These are phyloP conservation scores for Hassar affinis DNA, from an alignment of 2,113 vertebrate genomes.

Conservation along the genomic window DNA sequence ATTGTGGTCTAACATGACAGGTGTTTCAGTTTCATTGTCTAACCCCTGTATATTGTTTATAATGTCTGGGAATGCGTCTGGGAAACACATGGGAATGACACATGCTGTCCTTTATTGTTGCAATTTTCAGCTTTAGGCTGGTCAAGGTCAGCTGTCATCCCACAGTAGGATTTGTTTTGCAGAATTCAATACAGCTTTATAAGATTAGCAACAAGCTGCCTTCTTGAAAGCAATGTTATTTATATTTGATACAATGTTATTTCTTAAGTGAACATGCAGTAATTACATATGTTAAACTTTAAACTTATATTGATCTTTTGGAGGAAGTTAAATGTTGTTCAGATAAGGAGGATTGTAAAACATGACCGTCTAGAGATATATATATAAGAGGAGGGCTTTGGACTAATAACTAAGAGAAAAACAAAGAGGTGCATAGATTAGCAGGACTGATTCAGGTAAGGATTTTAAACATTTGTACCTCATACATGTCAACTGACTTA, in stretches of 20 bases:
- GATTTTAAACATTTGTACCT: neutral
- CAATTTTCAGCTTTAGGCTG: neutral
- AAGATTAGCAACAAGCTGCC: neutral
- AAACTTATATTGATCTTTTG: neutral
- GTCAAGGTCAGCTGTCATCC: neutral
- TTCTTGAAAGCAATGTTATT: neutral
- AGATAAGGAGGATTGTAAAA: conserved; percentile 8
- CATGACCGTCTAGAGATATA: neutral
- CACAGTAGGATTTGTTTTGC: neutral
- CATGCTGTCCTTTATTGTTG: neutral
- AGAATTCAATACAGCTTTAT: neutral
- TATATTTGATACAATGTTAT: neutral
- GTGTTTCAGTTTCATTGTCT: too few relatives aligned
- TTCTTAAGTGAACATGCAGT: neutral
- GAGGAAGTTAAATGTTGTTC: neutral
- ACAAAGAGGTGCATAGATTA: neutral
- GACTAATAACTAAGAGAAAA: neutral
- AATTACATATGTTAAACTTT: neutral
- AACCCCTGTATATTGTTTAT: too few relatives aligned
- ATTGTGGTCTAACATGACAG: too few relatives aligned
- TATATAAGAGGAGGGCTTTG: neutral
- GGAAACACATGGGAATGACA: neutral
- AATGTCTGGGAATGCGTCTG: too few relatives aligned
- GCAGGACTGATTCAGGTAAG: neutral
- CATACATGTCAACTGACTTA: neutral